Conservation (phyloP, 1,140 invertebrate species). For the Brachionus rotundiformis region DNA sequence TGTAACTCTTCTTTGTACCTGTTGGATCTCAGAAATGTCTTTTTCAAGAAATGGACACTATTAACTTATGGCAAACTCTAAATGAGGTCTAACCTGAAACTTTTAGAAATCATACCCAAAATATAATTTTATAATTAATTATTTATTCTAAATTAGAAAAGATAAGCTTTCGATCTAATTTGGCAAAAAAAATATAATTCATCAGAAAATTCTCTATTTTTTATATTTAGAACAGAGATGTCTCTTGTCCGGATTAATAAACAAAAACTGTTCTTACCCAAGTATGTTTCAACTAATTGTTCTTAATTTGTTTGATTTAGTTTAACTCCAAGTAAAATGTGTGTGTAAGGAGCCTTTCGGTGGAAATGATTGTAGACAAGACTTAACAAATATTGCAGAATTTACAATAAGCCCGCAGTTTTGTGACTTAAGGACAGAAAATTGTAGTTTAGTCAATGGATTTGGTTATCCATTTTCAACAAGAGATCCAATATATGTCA, state of each 20-base stretch:
- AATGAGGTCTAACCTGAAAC: no score
- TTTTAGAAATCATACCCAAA: no score
- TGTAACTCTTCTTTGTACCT: no score
- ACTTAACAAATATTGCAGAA: background rate
- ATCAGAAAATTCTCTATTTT: background rate
- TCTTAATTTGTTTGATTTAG: background rate
- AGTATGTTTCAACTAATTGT: background rate
- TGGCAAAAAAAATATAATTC: background rate
- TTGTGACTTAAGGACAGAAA: slow-evolving; percentile 47
- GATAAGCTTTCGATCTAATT: no score
- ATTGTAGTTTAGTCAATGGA: slow-evolving; percentile 18
- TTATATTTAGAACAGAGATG: background rate
- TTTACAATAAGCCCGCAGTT: background rate
- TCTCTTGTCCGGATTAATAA: background rate
- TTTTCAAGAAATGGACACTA: no score
- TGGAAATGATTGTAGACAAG: slow-evolving; percentile 29
- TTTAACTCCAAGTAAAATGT: slow-evolving; percentile 8
- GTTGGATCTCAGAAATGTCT: no score
- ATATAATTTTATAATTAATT: no score
- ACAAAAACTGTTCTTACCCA: background rate
- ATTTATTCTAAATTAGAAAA: no score
- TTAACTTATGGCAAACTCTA: no score
- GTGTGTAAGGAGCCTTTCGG: background rate
- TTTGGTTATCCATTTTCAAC: slow-evolving; percentile 42
- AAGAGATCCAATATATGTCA: slow-evolving; percentile 3